These are phyloP conservation scores for Brenthis daphne DNA, from an alignment of 2,888 invertebrate species.

Conservation along the genomic window DNA sequence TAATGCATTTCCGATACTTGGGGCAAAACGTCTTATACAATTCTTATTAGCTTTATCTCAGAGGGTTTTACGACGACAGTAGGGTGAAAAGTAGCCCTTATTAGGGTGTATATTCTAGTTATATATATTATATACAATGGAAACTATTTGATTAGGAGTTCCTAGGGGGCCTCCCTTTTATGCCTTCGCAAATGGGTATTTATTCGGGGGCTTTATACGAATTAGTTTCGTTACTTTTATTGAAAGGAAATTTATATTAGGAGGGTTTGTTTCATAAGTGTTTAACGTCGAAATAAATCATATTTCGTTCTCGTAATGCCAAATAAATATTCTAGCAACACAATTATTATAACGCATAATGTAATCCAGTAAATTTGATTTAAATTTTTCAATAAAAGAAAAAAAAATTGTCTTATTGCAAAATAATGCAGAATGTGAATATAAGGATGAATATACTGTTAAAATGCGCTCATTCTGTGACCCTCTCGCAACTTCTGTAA, in stretches of 20 bases:
- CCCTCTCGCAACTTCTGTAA: conserved; percentile 21
- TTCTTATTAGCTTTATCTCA: conserved; percentile 71
- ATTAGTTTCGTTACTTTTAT: conserved; percentile 44
- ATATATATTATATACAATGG: conserved; percentile 65
- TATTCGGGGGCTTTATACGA: conserved; percentile 55
- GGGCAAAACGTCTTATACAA: conserved; percentile 59
- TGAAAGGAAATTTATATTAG: conserved; percentile 29
- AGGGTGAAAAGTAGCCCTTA: conserved; percentile 51
- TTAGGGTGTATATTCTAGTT: conserved; percentile 44
- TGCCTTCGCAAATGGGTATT: conserved; percentile 70
- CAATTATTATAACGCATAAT: not conserved
- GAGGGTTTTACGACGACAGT: conserved; percentile 54
- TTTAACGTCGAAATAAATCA: conserved; percentile 24
- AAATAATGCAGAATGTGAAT: too few species aligned
- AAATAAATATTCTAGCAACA: conserved; percentile 10
- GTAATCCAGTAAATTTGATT: not conserved
- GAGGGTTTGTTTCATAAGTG: conserved; percentile 18
- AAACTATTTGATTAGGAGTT: conserved; percentile 76
- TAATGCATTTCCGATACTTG: not conserved
- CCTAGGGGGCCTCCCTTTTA: conserved; percentile 54
- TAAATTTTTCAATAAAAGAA: too few species aligned
- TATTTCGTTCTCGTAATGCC: conserved; percentile 2
- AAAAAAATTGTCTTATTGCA: too few species aligned
- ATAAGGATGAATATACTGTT: not conserved
- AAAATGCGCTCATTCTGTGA: conserved; percentile 1